phyloP scores from a whole-genome alignment of 2,888 invertebrate genomes.

The Acrobeloides nanus region DNA sequence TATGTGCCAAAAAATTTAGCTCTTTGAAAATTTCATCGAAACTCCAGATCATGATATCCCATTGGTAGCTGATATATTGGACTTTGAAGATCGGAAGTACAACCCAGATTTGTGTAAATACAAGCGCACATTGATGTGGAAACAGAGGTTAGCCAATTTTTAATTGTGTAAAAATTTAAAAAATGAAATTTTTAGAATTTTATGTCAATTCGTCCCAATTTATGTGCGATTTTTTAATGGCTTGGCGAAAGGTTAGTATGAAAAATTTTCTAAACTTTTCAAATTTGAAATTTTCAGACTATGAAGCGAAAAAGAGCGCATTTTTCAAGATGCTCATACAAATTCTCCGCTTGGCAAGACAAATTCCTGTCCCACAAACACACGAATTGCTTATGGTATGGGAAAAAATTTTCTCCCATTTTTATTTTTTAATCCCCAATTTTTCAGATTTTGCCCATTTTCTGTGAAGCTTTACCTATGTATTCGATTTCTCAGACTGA shows the following conservation, averaged over 20 bases:
- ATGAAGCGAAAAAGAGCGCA: not conserved
- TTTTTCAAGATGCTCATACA: constrained; percentile 4
- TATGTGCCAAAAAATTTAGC: no score
- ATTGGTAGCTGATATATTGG: no score
- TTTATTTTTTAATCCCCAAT: no score
- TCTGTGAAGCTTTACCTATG: constrained; percentile 1
- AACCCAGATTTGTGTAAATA: constrained; percentile 16
- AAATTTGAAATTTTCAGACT: not conserved
- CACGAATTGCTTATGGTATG: constrained; percentile 7
- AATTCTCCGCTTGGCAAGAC: constrained; percentile 6
- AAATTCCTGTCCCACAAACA: constrained; percentile 13
- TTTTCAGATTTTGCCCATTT: constrained; percentile 15
- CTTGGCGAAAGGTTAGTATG: constrained; percentile 5
- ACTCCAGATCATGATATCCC: no score
- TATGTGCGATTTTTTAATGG: constrained; percentile 8
- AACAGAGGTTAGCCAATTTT: constrained; percentile 6
- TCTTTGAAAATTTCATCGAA: no score
- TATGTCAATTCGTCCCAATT: constrained; percentile 24
- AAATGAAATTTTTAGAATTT: constrained; percentile 8
- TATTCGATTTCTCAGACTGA: not conserved
- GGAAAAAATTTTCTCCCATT: no score
- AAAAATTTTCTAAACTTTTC: not conserved
- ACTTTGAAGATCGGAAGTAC: no score
- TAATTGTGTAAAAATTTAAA: not conserved
- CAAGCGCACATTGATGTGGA: constrained; percentile 17